Percentiles rank a stretch among this genome's conserved stretches.
These are phyloP conservation scores for Geophilus truncorum DNA, from an alignment of 2,888 invertebrate species.

Conservation along the genomic window DNA sequence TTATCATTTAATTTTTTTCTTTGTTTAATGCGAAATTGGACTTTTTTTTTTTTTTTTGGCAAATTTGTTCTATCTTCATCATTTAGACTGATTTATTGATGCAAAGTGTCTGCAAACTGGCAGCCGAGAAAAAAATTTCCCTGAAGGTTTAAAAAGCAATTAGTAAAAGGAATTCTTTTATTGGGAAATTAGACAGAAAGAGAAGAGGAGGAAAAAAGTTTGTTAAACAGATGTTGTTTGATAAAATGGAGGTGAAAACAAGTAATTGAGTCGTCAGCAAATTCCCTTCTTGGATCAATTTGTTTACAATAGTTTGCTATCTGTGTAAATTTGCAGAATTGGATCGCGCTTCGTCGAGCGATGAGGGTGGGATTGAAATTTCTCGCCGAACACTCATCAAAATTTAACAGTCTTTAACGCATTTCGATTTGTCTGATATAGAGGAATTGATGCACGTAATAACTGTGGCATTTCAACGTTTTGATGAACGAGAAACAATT, in stretches of 20 bases:
- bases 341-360: no score
- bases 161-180: not conserved
- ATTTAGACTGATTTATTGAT: not conserved
- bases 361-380: no score
- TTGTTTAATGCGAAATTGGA: not conserved
- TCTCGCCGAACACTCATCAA: no score
- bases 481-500: no score
- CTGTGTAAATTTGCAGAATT: not conserved
- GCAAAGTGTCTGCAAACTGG: not conserved
- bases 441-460: no score
- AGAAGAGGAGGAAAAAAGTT: not conserved
- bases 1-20: not conserved
- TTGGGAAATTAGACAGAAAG: not conserved
- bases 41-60: not conserved
- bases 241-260: not conserved
- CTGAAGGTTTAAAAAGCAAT: conserved; percentile 1
- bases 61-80: not conserved
- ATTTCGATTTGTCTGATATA: no score
- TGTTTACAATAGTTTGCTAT: not conserved
- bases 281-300: not conserved
- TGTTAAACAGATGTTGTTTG: not conserved
- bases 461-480: no score
- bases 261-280: not conserved
- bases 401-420: no score
- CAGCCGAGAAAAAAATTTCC: not conserved